Percentiles rank a stretch among this genome's conserved stretches.
These are phyloP conservation scores for Heterohyrax brucei DNA, from an alignment of 2,797 vertebrate species.

Conservation along the genomic window DNA sequence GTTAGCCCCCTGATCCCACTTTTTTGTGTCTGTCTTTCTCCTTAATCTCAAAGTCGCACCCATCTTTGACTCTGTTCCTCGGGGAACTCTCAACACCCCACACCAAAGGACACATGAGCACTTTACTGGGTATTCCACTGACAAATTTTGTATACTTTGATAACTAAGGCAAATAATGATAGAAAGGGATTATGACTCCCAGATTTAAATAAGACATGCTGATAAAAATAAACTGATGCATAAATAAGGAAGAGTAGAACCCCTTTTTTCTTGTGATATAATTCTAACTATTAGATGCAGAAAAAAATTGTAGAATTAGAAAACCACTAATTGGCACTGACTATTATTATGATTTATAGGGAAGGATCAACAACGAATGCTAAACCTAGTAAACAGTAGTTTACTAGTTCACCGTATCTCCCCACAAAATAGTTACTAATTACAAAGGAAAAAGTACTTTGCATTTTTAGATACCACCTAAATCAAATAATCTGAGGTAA, in stretches of 20 bases:
- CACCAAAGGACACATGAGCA: background rate
- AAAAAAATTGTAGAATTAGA: too few species aligned
- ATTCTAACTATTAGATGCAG: background rate
- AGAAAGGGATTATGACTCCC: background rate
- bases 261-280: background rate
- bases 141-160: background rate
- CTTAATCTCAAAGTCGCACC: too few species aligned
- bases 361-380: too few species aligned
- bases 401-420: background rate
- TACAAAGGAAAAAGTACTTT: background rate
- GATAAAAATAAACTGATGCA: background rate
- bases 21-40: too few species aligned
- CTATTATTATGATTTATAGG: too few species aligned
- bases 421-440: background rate
- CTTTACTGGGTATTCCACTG: background rate
- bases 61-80: too few species aligned
- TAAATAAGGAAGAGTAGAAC: background rate
- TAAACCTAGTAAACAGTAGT: background rate
- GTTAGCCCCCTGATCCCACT: too few species aligned
- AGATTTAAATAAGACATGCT: background rate
- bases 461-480: background rate
- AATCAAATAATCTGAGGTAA: too few species aligned
- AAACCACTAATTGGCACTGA: too few species aligned
- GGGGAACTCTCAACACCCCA: too few species aligned
- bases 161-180: constrained; percentile 10